phyloP scores from a whole-genome alignment of 2,888 invertebrate genomes.

The Trypoxylon attenuatum region DNA sequence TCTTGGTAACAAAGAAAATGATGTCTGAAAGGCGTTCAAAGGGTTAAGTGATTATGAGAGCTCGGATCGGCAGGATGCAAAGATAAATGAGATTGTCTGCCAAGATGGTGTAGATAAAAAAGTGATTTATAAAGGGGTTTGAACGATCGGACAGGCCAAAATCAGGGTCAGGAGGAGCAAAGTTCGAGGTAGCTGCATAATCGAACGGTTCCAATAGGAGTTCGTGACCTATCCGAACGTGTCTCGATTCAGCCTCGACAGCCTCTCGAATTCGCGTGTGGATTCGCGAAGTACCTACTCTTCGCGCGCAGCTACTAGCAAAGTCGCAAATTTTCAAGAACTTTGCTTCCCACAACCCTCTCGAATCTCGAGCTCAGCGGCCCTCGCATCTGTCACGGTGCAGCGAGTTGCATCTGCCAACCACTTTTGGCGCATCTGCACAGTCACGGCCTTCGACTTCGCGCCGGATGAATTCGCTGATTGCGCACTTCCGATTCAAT shows the following conservation, averaged over 20 bases:
- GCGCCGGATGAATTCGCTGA: no score
- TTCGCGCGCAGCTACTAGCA: background rate
- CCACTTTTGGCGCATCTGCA: no score
- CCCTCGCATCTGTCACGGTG: slow-evolving; percentile 2
- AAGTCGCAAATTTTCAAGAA: slow-evolving; percentile 28
- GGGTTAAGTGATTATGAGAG: slow-evolving; percentile 26
- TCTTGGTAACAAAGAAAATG: no score
- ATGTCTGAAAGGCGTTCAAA: no score
- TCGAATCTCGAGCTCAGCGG: background rate
- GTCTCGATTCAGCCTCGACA: background rate
- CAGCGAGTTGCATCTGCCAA: slow-evolving; percentile 19
- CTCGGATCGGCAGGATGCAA: background rate
- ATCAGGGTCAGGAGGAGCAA: slow-evolving; percentile 25
- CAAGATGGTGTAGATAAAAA: background rate
- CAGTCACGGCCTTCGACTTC: no score
- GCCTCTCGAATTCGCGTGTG: background rate
- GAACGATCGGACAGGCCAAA: slow-evolving; percentile 1
- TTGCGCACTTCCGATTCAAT: no score
- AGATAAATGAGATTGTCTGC: slow-evolving; percentile 2
- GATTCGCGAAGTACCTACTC: background rate
- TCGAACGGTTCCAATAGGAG: slow-evolving; percentile 17
- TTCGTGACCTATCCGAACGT: slow-evolving; percentile 15
- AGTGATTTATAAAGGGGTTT: slow-evolving; percentile 19
- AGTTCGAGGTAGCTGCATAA: slow-evolving; percentile 17
- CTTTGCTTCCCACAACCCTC: background rate